Conservation (phyloP, 1,140 invertebrate species). For the Solen grandis region DNA sequence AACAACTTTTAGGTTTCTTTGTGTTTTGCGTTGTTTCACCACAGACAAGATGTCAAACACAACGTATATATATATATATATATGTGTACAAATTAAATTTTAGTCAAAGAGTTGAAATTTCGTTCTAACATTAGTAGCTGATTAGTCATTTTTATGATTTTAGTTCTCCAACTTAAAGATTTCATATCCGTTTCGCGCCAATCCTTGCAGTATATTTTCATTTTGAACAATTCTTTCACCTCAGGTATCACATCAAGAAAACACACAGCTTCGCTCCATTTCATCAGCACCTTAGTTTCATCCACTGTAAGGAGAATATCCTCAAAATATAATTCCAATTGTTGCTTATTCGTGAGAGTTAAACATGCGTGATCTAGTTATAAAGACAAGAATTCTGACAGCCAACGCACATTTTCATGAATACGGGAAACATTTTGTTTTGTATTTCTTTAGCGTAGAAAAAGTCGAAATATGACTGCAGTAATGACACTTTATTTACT, state of each 20-base stretch:
- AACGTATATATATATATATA: not conserved
- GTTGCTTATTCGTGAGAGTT: no score
- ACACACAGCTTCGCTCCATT: not conserved
- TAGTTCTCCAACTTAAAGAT: not conserved
- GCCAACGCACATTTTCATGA: slow-evolving; percentile 13
- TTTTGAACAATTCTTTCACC: not conserved
- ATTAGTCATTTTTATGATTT: no score
- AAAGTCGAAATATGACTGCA: no score
- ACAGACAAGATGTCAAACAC: not conserved
- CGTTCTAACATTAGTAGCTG: no score
- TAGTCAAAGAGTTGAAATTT: no score
- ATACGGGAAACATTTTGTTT: no score
- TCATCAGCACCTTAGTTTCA: not conserved
- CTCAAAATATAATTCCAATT: slow-evolving; percentile 20
- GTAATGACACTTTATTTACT: no score
- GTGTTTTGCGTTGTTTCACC: no score
- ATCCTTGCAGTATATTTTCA: no score
- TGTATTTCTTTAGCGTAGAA: no score
- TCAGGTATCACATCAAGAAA: not conserved
- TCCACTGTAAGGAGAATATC: not conserved
- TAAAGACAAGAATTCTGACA: slow-evolving; percentile 21
- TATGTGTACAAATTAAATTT: no score
- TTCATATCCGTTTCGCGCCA: not conserved
- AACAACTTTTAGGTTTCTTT: not conserved
- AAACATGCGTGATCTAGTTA: not conserved